Evolutionary conservation across 2,888 invertebrate genomes (phyloP).

Genomic region (Ormia ochracea): DNA sequence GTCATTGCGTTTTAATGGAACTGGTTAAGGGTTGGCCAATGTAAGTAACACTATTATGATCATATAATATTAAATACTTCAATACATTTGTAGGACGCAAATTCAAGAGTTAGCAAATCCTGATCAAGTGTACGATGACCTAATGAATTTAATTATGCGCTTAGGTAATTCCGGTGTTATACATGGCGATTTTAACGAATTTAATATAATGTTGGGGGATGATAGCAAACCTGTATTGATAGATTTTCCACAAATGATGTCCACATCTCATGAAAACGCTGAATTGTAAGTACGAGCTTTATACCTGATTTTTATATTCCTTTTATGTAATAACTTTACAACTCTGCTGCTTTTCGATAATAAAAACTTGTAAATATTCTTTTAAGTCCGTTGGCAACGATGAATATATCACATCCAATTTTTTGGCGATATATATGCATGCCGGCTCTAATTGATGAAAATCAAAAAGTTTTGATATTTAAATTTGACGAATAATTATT

Average conservation of each 20-base stretch:
- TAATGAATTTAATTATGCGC: constrained; percentile 94
- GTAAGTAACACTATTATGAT: constrained; percentile 77
- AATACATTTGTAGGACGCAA: constrained; percentile 78
- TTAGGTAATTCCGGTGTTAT: constrained; percentile 97
- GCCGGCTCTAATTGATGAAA: too few relatives aligned
- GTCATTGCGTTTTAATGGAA: constrained; percentile 98
- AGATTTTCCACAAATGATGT: constrained; percentile 99
- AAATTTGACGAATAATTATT: too few relatives aligned
- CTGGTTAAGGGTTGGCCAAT: constrained; percentile 88
- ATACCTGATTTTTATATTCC: background rate
- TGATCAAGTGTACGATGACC: constrained; percentile 90
- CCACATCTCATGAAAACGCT: constrained; percentile 94
- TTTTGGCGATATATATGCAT: too few relatives aligned
- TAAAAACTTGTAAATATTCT: too few relatives aligned
- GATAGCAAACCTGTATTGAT: constrained; percentile 91
- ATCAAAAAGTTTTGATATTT: too few relatives aligned
- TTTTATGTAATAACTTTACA: too few relatives aligned
- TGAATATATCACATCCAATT: too few relatives aligned
- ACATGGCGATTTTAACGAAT: constrained; percentile 99
- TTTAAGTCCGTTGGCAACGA: too few relatives aligned
- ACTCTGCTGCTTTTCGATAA: too few relatives aligned
- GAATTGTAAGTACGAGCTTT: constrained; percentile 80
- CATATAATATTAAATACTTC: background rate
- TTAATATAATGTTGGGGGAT: constrained; percentile 93
- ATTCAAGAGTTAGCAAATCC: constrained; percentile 82